Conservation (phyloP, 1,140 invertebrate genomes). For the Caenorhabditis inopinata region DNA sequence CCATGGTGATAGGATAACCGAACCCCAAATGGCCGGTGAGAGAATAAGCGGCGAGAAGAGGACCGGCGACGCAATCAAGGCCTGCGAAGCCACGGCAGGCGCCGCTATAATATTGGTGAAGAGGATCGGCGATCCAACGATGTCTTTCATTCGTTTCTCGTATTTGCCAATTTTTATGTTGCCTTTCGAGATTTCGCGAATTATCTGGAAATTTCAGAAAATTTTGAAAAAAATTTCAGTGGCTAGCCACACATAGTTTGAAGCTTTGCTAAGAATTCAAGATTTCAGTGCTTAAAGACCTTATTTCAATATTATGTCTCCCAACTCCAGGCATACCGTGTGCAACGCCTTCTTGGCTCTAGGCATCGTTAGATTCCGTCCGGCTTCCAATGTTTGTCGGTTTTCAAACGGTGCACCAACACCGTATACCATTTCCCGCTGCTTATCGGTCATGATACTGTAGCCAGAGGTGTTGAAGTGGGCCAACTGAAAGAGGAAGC, state of each 20-base stretch:
- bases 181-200: too few relatives aligned
- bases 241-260: too few relatives aligned
- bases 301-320: too few relatives aligned
- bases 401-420: constrained; percentile 54
- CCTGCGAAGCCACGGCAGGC: constrained; percentile 26
- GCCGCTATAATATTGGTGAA: constrained; percentile 39
- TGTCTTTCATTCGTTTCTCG: constrained; percentile 44
- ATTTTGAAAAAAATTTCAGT: neutral
- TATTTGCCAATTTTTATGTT: neutral
- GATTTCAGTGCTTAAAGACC: too few relatives aligned
- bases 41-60: constrained; percentile 45
- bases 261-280: too few relatives aligned
- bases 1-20: constrained; percentile 49
- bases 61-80: constrained; percentile 46
- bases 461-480: constrained; percentile 54
- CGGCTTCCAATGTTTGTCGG: neutral
- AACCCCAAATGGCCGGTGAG: constrained; percentile 49
- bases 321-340: constrained; percentile 27
- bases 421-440: constrained; percentile 55
- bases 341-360: constrained; percentile 41
- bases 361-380: constrained; percentile 42
- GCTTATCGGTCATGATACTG: constrained; percentile 41
- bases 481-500: too few relatives aligned
- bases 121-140: constrained; percentile 47
- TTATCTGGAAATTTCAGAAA: too few relatives aligned